Evolutionary conservation across 2,888 invertebrate species (phyloP).

Genomic region (Xiphydria camelus): DNA sequence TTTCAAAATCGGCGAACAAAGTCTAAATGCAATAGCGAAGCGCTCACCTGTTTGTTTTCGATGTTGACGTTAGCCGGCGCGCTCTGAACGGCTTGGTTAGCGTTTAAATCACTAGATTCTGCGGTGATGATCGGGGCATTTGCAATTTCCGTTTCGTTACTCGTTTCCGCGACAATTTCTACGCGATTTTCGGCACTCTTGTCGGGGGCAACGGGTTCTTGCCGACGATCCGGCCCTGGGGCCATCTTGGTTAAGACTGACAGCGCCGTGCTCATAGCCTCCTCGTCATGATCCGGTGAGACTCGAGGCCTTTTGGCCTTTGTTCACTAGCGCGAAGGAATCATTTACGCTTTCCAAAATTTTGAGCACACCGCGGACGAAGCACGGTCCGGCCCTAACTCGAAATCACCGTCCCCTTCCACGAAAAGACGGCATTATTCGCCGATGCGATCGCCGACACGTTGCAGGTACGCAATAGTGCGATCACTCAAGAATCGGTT

Average conservation of each 20-base stretch:
- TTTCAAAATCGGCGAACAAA: no score
- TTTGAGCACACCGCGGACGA: conserved; percentile 1
- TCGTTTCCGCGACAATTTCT: conserved; percentile 22
- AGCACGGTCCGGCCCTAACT: no score
- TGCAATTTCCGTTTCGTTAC: conserved; percentile 19
- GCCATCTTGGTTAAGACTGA: conserved; percentile 66
- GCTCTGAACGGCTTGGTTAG: conserved; percentile 28
- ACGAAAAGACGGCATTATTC: not conserved
- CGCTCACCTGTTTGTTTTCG: conserved; percentile 44
- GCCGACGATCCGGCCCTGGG: conserved; percentile 77
- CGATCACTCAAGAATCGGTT: no score
- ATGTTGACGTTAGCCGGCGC: conserved; percentile 23
- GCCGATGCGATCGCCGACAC: not conserved
- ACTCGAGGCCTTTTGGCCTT: conserved; percentile 8
- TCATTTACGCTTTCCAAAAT: conserved; percentile 8
- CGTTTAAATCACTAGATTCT: conserved; percentile 24
- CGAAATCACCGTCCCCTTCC: no score
- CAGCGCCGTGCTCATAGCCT: conserved; percentile 34
- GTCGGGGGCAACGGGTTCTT: conserved; percentile 76
- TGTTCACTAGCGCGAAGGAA: conserved; percentile 10
- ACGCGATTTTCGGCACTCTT: conserved; percentile 56
- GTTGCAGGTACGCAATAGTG: no score
- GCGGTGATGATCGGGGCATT: conserved; percentile 14
- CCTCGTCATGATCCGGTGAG: conserved; percentile 17
- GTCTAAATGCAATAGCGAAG: no score